phyloP scores from a whole-genome alignment of 1,140 invertebrate species.

The Cydia amplana region DNA sequence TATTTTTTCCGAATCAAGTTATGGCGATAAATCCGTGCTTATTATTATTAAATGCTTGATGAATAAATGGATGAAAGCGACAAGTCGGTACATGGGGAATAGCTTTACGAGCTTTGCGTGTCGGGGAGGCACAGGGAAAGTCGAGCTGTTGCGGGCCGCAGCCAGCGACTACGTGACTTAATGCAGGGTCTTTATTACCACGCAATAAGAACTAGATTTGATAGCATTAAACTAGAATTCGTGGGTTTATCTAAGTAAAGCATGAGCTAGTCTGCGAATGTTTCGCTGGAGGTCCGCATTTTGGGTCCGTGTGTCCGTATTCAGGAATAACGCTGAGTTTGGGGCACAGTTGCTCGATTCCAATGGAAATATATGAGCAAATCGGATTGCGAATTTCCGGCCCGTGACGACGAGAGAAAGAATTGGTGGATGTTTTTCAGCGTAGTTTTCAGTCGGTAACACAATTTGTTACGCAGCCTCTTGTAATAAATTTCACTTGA shows the following conservation, averaged over 20 bases:
- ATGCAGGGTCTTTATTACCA: constrained; percentile 5
- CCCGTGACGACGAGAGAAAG: neutral
- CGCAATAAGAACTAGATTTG: constrained; percentile 5
- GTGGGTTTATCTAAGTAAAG: neutral
- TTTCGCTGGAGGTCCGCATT: neutral
- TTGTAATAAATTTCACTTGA: constrained; percentile 13
- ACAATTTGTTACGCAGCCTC: neutral
- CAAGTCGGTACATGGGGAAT: constrained; percentile 35
- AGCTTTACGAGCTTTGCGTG: constrained; percentile 49
- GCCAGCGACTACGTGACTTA: constrained; percentile 12
- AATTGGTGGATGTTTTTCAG: constrained; percentile 5
- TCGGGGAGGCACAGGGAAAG: constrained; percentile 41
- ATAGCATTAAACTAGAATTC: neutral
- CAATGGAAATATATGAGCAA: constrained; percentile 1
- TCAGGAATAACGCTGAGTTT: constrained; percentile 29
- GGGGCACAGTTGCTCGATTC: neutral
- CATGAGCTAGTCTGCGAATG: neutral
- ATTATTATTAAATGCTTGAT: constrained; percentile 43
- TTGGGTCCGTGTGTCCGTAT: constrained; percentile 11
- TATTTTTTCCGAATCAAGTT: neutral
- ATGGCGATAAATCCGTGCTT: neutral
- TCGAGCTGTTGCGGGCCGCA: neutral
- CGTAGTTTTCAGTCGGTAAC: neutral
- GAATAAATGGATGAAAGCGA: constrained; percentile 50
- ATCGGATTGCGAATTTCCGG: constrained; percentile 6